These are phyloP conservation scores for Agriopis marginaria DNA, from an alignment of 2,888 invertebrate genomes.

Conservation along the genomic window DNA sequence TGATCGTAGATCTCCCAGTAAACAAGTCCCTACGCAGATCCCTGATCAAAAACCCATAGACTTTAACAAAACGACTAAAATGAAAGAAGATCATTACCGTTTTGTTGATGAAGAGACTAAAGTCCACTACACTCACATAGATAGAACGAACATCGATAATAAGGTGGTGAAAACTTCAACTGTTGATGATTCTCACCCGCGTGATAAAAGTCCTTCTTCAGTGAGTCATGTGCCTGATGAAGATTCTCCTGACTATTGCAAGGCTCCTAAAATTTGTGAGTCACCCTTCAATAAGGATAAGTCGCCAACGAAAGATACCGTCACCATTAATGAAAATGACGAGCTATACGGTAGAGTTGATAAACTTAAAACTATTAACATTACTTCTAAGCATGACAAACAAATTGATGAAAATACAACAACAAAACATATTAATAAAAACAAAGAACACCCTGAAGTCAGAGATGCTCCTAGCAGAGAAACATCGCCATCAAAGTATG, in stretches of 20 bases:
- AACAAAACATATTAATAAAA: constrained; percentile 16
- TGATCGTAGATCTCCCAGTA: constrained; percentile 56
- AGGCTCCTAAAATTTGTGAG: constrained; percentile 15
- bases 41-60: constrained; percentile 52
- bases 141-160: constrained; percentile 48
- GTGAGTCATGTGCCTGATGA: constrained; percentile 51
- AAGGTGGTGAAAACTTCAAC: constrained; percentile 26
- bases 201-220: constrained; percentile 51
- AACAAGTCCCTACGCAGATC: constrained; percentile 44
- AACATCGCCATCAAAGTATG: constrained; percentile 48
- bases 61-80: constrained; percentile 48
- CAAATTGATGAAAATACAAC: constrained; percentile 41
- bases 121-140: constrained; percentile 59
- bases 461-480: constrained; percentile 39
- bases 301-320: constrained; percentile 62
- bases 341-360: constrained; percentile 39
- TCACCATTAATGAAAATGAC: constrained; percentile 52
- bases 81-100: constrained; percentile 70
- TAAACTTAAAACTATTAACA: constrained; percentile 41
- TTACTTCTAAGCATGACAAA: constrained; percentile 27
- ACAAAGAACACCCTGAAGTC: constrained; percentile 24
- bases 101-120: constrained; percentile 79
- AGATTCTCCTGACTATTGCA: constrained; percentile 48
- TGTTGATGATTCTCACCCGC: constrained; percentile 24
- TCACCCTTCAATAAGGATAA: constrained; percentile 45